Conservation (phyloP, 2,797 vertebrate genomes). For the Eidolon dupreanum region DNA sequence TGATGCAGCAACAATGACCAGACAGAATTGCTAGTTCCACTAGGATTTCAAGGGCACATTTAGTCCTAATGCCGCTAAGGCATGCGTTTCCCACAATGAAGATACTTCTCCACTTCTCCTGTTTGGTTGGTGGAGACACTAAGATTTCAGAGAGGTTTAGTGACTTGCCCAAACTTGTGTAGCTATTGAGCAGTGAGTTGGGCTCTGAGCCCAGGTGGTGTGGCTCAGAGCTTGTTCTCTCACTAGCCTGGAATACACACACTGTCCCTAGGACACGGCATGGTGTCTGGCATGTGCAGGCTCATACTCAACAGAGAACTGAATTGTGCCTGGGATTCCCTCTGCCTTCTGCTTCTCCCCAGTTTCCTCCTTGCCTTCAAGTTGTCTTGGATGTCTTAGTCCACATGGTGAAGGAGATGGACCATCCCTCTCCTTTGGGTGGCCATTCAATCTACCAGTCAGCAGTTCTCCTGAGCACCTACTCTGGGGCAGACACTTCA, state of each 20-base stretch:
- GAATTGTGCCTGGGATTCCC: neutral
- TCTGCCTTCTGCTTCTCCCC: neutral
- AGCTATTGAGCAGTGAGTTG: neutral
- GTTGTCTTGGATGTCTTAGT: neutral
- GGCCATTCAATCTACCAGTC: neutral
- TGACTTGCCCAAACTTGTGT: neutral
- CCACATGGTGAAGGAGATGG: neutral
- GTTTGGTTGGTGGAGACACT: neutral
- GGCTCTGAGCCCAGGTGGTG: neutral
- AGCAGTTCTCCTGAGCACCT: neutral
- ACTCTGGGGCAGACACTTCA: neutral
- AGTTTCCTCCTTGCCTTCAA: neutral
- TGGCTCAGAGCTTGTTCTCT: neutral
- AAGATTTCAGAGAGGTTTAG: neutral
- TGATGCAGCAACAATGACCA: neutral
- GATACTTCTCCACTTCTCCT: neutral
- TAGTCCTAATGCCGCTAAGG: neutral
- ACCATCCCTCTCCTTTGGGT: neutral
- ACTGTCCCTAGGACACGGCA: accelerated
- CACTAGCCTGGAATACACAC: accelerated
- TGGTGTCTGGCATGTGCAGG: accelerated
- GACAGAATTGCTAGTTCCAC: neutral
- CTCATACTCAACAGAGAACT: neutral
- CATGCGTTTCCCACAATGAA: neutral
- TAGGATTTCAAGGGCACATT: neutral